Evolutionary conservation across 2,113 vertebrate genomes (phyloP).

Genomic region (Melierax canorus): DNA sequence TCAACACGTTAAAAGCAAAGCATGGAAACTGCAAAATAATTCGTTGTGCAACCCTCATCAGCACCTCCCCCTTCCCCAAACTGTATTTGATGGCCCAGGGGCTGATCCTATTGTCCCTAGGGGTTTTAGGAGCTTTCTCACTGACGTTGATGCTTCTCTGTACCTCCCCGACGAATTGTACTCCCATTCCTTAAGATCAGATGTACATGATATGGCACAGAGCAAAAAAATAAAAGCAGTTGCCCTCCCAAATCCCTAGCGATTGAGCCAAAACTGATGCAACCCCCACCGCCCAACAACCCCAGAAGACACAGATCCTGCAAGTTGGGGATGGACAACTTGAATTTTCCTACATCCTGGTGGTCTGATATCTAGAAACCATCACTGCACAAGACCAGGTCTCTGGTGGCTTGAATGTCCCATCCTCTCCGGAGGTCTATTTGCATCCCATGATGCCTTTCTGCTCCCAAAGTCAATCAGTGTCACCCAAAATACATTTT

Average conservation of each 20-base stretch:
- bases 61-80: no score
- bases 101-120: rapidly evolving
- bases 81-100: not conserved
- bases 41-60: rapidly evolving
- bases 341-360: rapidly evolving
- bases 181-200: not conserved
- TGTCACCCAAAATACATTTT: not conserved
- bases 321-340: no score
- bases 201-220: no score
- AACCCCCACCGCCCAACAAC: rapidly evolving
- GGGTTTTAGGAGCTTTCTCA: not conserved
- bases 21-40: not conserved
- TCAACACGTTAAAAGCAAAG: not conserved
- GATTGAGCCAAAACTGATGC: rapidly evolving
- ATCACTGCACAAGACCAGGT: rapidly evolving
- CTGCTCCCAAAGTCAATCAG: constrained; percentile 12
- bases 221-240: rapidly evolving
- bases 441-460: not conserved
- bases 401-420: not conserved
- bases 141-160: not conserved
- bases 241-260: rapidly evolving
- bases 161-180: not conserved
- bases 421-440: not conserved
- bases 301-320: not conserved
- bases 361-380: no score